Percentiles rank a stretch among this genome's conserved stretches.
Conservation (phyloP, 2,888 invertebrate genomes). For the Scaeva pyrastri region DNA sequence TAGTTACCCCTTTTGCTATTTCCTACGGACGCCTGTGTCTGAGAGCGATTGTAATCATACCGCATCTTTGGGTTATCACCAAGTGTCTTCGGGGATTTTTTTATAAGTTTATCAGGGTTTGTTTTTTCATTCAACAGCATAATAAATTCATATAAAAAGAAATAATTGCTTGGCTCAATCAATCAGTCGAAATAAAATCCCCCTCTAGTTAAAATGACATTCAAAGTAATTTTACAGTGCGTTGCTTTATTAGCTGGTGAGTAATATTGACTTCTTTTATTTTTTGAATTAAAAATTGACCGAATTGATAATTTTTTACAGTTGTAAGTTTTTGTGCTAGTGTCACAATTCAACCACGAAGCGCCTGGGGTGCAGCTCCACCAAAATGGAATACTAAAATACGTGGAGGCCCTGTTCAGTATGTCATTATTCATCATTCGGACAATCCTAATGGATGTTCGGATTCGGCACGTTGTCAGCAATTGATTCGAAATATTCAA, state of each 20-base stretch:
- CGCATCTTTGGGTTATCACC: not conserved
- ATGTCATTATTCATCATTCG: slow-evolving; percentile 89
- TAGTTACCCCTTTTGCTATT: too few relatives aligned
- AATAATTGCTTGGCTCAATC: not conserved
- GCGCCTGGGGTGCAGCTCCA: slow-evolving; percentile 86
- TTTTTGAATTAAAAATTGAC: too few relatives aligned
- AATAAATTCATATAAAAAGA: slow-evolving; percentile 39
- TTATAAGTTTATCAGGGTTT: slow-evolving; percentile 18
- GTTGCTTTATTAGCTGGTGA: slow-evolving; percentile 47
- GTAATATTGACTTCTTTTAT: not conserved
- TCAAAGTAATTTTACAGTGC: slow-evolving; percentile 38
- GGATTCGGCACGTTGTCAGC: slow-evolving; percentile 85
- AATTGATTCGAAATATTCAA: slow-evolving; percentile 88
- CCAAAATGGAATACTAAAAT: slow-evolving; percentile 84
- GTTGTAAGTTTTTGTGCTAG: slow-evolving; percentile 64
- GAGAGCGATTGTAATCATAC: too few relatives aligned
- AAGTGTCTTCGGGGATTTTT: slow-evolving; percentile 35
- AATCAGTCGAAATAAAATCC: slow-evolving; percentile 18
- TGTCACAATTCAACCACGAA: slow-evolving; percentile 81
- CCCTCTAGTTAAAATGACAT: slow-evolving; percentile 38
- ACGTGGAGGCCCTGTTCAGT: slow-evolving; percentile 85
- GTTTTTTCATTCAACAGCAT: slow-evolving; percentile 6
- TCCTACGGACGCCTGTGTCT: too few relatives aligned
- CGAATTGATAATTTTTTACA: not conserved
- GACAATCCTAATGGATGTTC: slow-evolving; percentile 87